A percentile compares a stretch with the other conserved stretches of the same genome.
Evolutionary conservation across 64 coral and sea anemone species (phyloP).

Genomic region (Montipora capricornis): DNA sequence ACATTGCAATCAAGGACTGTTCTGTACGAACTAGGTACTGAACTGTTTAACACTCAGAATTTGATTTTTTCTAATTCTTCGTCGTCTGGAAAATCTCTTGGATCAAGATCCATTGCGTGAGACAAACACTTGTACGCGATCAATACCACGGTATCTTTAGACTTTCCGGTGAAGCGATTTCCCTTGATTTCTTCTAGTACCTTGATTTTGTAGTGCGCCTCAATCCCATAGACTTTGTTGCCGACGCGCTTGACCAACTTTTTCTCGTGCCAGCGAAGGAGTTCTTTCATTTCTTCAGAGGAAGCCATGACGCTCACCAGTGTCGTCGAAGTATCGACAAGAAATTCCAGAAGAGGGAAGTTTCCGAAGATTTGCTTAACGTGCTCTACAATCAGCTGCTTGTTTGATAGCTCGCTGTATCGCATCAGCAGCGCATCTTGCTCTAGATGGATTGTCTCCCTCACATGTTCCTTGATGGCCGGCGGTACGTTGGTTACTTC

Average conservation of each 20-base stretch:
- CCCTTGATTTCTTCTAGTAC: slow-evolving; percentile 23
- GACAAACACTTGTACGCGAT: not conserved
- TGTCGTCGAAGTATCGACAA: not conserved
- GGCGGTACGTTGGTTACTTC: not conserved
- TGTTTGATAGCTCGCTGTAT: not conserved
- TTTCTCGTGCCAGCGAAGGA: not conserved
- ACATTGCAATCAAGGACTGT: too few relatives aligned
- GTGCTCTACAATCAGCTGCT: not conserved
- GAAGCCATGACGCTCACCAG: not conserved
- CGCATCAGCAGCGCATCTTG: slow-evolving; percentile 1
- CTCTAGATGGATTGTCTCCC: not conserved
- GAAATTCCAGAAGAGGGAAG: not conserved
- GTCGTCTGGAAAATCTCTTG: not conserved
- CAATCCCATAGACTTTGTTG: slow-evolving; percentile 8
- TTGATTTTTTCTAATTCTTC: not conserved
- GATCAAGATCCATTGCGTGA: not conserved
- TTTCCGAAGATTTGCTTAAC: not conserved
- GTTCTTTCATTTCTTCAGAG: not conserved
- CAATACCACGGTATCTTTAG: not conserved
- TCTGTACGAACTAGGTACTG: too few relatives aligned
- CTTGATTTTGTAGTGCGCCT: not conserved
- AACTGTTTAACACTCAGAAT: not conserved
- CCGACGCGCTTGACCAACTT: not conserved
- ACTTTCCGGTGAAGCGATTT: not conserved
- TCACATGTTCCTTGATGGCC: not conserved